These are phyloP conservation scores for Sesamia inferens DNA, from an alignment of 2,888 invertebrate genomes.

Conservation along the genomic window DNA sequence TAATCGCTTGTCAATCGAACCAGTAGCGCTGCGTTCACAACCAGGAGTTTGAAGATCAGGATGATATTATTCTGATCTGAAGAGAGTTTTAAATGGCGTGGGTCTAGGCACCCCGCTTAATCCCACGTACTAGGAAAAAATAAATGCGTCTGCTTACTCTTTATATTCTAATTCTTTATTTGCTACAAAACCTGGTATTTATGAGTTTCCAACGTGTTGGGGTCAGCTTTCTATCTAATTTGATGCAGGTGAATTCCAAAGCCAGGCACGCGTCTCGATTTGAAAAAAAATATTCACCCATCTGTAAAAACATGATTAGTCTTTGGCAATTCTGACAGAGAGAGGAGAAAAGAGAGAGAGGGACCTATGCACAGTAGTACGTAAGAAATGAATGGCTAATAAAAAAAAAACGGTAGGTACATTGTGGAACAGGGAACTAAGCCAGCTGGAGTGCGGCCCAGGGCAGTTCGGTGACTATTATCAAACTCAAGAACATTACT, in stretches of 20 bases:
- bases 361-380: neutral
- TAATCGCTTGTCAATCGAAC: conserved; percentile 42
- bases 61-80: neutral
- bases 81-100: neutral
- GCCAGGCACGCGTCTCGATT: neutral
- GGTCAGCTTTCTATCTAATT: neutral
- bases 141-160: too few species aligned
- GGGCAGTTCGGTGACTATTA: neutral
- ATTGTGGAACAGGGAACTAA: neutral
- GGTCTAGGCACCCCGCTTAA: too few species aligned
- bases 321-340: neutral
- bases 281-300: neutral
- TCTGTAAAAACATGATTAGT: neutral
- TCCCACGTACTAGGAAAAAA: neutral
- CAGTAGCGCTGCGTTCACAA: conserved; percentile 6
- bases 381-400: neutral
- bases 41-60: neutral
- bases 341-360: neutral
- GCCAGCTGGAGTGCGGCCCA: neutral
- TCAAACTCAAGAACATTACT: neutral
- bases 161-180: too few species aligned
- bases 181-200: too few species aligned
- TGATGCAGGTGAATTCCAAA: neutral
- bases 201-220: neutral
- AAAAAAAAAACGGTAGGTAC: neutral